phyloP scores from a whole-genome alignment of 2,888 invertebrate genomes.

The Drosophila borborema region DNA sequence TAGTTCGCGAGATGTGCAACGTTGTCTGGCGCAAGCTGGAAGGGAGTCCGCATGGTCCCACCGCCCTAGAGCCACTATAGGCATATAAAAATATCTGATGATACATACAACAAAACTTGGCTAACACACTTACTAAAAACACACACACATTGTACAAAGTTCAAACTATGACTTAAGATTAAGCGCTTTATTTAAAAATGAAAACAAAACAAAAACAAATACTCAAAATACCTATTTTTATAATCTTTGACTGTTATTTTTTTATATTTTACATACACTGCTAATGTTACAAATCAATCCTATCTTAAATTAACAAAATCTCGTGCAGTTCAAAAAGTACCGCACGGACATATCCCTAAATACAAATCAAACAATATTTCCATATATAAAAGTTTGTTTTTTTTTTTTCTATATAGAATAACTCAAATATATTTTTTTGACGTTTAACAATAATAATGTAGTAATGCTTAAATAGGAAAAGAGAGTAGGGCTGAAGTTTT shows the following conservation, averaged over 20 bases:
- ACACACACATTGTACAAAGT: constrained; percentile 71
- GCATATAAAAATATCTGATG: constrained; percentile 34
- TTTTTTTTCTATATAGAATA: constrained; percentile 3
- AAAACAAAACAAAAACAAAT: constrained; percentile 32
- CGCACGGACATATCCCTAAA: constrained; percentile 41
- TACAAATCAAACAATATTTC: constrained; percentile 62
- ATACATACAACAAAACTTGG: constrained; percentile 36
- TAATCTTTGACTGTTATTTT: constrained; percentile 71
- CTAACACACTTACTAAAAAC: constrained; percentile 61
- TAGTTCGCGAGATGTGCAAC: constrained; percentile 98
- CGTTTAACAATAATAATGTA: no score
- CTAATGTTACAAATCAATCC: constrained; percentile 34
- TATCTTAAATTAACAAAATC: constrained; percentile 33
- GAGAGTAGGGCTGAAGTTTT: not conserved
- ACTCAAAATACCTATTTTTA: constrained; percentile 63
- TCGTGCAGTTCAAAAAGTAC: constrained; percentile 14
- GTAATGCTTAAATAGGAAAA: not conserved
- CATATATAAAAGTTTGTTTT: constrained; percentile 14
- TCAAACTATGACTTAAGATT: constrained; percentile 69
- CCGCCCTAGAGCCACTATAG: constrained; percentile 81
- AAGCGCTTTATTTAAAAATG: constrained; percentile 61
- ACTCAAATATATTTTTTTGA: not conserved
- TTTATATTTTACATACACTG: constrained; percentile 47
- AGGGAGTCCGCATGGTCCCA: constrained; percentile 89
- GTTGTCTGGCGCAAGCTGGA: constrained; percentile 96